Evolutionary conservation across 2,113 vertebrate genomes (phyloP).

Genomic region (Theristicus caerulescens): DNA sequence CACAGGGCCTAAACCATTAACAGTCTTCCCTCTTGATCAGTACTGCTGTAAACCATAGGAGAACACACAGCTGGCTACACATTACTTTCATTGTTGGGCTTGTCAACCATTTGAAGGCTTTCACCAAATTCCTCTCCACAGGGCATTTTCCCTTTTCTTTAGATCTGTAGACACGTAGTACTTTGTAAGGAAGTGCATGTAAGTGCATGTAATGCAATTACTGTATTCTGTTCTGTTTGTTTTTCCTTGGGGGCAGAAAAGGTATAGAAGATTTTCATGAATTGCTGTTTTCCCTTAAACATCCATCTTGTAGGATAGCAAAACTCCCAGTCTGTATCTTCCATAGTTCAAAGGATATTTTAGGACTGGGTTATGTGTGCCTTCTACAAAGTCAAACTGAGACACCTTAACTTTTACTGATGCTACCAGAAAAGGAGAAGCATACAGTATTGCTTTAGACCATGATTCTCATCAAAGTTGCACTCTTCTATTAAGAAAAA

Average conservation of each 20-base stretch:
- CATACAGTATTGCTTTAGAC: background rate
- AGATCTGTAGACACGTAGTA: background rate
- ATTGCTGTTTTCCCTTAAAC: background rate
- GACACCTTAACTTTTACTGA: background rate
- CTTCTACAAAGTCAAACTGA: background rate
- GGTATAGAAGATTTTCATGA: background rate
- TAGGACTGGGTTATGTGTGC: background rate
- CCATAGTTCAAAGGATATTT: background rate
- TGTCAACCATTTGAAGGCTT: conserved; percentile 13
- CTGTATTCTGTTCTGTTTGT: background rate
- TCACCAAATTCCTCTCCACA: background rate
- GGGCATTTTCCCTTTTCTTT: background rate
- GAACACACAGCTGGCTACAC: conserved; percentile 27
- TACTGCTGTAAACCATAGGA: background rate
- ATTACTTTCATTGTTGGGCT: conserved; percentile 12
- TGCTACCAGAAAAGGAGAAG: background rate
- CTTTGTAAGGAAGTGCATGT: background rate
- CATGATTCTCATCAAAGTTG: background rate
- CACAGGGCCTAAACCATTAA: background rate
- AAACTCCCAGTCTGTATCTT: background rate
- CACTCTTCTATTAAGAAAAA: background rate
- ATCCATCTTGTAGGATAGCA: background rate
- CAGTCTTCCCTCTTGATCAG: background rate
- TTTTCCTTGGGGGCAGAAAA: background rate
- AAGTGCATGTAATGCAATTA: background rate